These are phyloP conservation scores for Raja brachyura DNA, from an alignment of 2,113 vertebrate species.

Conservation along the genomic window DNA sequence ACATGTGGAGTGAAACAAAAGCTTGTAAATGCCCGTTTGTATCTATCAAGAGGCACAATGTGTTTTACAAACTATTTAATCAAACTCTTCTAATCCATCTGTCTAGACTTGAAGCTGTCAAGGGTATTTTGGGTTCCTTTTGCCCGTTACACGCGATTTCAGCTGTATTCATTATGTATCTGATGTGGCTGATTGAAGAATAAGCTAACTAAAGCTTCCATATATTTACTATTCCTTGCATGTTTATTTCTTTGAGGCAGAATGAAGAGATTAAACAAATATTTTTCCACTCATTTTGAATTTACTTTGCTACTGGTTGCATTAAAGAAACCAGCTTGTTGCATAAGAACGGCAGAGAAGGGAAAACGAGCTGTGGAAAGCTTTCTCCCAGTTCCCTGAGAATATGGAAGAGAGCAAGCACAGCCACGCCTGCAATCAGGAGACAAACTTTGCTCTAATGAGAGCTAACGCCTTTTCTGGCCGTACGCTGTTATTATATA, in stretches of 20 bases:
- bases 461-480: slow-evolving; percentile 20
- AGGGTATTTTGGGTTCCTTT: not conserved
- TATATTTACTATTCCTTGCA: not conserved
- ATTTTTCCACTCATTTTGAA: not conserved
- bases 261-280: not conserved
- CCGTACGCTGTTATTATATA: not conserved
- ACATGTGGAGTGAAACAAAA: not conserved
- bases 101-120: not conserved
- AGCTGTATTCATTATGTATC: not conserved
- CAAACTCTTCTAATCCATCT: not conserved
- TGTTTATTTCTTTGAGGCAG: not conserved
- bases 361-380: not conserved
- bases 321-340: not conserved
- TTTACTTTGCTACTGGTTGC: not conserved
- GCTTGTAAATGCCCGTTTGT: not conserved
- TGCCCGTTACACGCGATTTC: not conserved
- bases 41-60: not conserved
- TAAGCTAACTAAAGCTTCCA: not conserved
- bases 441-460: not conserved
- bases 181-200: slow-evolving; percentile 12
- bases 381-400: not conserved
- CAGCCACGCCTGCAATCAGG: not conserved
- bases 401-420: not conserved
- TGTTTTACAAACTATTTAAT: not conserved
- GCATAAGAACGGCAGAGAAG: not conserved